Conservation (phyloP, 2,113 vertebrate genomes). For the Microcebus murinus region DNA sequence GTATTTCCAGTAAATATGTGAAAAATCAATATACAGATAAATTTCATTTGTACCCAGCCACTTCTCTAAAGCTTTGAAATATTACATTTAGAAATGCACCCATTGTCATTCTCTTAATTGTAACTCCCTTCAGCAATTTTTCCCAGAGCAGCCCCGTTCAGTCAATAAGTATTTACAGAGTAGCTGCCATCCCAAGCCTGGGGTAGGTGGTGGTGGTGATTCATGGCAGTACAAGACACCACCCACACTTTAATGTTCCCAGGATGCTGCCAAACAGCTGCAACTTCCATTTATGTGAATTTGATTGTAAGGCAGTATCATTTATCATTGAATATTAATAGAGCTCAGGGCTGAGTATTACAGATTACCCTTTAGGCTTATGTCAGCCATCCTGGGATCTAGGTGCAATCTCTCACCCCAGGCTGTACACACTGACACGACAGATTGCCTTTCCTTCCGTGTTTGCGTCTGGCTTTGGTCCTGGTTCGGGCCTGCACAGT, state of each 20-base stretch:
- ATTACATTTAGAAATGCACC: neutral
- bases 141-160: neutral
- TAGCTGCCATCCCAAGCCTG: neutral
- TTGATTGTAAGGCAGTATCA: neutral
- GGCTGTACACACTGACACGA: neutral
- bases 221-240: neutral
- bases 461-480: accelerated
- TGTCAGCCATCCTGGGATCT: neutral
- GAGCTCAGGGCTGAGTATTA: neutral
- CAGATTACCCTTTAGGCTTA: neutral
- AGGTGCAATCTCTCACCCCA: neutral
- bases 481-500: neutral
- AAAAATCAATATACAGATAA: neutral
- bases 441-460: neutral
- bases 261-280: neutral
- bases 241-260: neutral
- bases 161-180: neutral
- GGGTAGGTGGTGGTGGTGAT: neutral
- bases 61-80: conserved; percentile 4
- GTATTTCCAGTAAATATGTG: conserved; percentile 5
- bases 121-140: neutral
- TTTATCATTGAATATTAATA: neutral
- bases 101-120: neutral
- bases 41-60: neutral
- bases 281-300: neutral